A percentile compares a stretch with the other conserved stretches of the same genome.
phyloP scores from a whole-genome alignment of 1,140 invertebrate genomes.

The Galleria mellonella region DNA sequence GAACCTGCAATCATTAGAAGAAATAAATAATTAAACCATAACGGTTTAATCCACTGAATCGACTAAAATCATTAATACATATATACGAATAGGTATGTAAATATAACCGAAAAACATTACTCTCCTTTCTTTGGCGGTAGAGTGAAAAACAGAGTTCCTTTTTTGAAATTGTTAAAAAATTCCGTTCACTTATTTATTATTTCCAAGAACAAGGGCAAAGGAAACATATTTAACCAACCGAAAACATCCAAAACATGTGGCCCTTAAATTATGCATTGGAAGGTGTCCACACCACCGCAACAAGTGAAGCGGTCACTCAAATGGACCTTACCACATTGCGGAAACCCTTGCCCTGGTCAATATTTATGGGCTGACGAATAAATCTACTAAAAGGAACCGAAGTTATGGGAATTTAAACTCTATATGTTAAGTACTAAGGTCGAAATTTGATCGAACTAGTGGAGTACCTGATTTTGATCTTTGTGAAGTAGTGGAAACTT shows the following conservation, averaged over 20 bases:
- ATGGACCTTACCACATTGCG: constrained; percentile 31
- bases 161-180: too few relatives aligned
- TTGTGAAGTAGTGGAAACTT: constrained; percentile 13
- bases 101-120: too few relatives aligned
- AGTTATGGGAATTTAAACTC: not conserved
- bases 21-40: too few relatives aligned
- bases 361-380: constrained; percentile 49
- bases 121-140: too few relatives aligned
- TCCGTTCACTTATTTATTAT: too few relatives aligned
- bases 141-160: too few relatives aligned
- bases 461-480: not conserved
- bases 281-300: constrained; percentile 18
- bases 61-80: too few relatives aligned
- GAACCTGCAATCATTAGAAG: too few relatives aligned
- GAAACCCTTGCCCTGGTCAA: constrained; percentile 41
- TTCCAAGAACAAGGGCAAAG: too few relatives aligned
- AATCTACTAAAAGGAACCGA: constrained; percentile 27
- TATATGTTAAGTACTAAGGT: not conserved
- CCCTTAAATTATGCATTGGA: constrained; percentile 29
- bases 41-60: too few relatives aligned
- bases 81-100: too few relatives aligned
- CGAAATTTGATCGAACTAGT: not conserved
- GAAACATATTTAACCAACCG: not conserved
- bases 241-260: constrained; percentile 11
- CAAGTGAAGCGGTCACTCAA: constrained; percentile 39